Evolutionary conservation across 2,888 invertebrate species (phyloP).

Genomic region (Camptogramma bilineatum): DNA sequence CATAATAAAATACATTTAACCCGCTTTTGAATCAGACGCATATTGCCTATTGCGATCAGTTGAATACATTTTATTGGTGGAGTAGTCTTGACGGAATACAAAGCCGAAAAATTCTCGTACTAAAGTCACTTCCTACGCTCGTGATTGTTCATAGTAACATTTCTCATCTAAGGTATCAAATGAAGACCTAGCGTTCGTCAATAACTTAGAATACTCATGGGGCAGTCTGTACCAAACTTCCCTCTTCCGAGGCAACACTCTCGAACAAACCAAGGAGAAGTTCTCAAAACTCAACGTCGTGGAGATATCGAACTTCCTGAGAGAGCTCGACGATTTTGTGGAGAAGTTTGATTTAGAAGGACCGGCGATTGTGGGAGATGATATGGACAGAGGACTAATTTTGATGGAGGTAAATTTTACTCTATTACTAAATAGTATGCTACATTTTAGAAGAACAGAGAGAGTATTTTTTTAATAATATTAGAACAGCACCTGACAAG

Average conservation of each 20-base stretch:
- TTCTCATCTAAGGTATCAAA: slow-evolving; percentile 67
- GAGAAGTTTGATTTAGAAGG: slow-evolving; percentile 90
- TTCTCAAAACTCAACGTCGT: slow-evolving; percentile 92
- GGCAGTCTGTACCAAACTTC: slow-evolving; percentile 88
- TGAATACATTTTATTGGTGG: too few relatives aligned
- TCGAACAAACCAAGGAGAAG: slow-evolving; percentile 93
- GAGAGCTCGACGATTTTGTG: slow-evolving; percentile 88
- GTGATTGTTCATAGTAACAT: neutral
- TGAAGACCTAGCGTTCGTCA: slow-evolving; percentile 84
- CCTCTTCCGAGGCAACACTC: slow-evolving; percentile 88
- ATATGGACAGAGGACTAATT: slow-evolving; percentile 89
- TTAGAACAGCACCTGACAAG: too few relatives aligned
- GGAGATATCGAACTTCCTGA: slow-evolving; percentile 89
- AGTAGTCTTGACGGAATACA: too few relatives aligned
- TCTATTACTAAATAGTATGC: neutral
- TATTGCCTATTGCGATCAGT: too few relatives aligned
- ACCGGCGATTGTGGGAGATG: slow-evolving; percentile 91
- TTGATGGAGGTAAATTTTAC: slow-evolving; percentile 88
- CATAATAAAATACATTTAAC: too few relatives aligned
- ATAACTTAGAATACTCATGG: slow-evolving; percentile 89
- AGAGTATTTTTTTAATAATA: too few relatives aligned
- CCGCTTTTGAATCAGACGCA: too few relatives aligned
- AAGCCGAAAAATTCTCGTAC: too few relatives aligned
- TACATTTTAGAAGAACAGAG: too few relatives aligned
- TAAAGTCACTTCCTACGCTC: too few relatives aligned